Conservation (phyloP, 2,797 vertebrate genomes). For the Ciconia nigra region DNA sequence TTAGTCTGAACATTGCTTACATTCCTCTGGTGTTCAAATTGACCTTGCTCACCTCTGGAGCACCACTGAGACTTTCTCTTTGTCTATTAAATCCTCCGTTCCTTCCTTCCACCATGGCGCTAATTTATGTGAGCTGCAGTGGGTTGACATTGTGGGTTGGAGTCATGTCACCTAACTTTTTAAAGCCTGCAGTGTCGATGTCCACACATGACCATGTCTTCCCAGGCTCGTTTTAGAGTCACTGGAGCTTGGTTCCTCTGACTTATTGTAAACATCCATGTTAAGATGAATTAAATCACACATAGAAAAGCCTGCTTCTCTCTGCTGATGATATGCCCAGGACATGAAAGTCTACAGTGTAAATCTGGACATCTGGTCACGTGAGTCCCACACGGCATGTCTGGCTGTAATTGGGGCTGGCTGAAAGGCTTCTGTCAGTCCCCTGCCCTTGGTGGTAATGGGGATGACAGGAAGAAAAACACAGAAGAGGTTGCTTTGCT, state of each 20-base stretch:
- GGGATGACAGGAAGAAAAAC: neutral
- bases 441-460: neutral
- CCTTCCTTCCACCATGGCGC: neutral
- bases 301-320: neutral
- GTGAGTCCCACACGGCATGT: neutral
- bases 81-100: neutral
- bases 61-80: neutral
- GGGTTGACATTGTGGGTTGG: neutral
- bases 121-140: neutral
- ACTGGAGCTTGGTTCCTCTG: neutral
- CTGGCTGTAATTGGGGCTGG: neutral
- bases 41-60: neutral
- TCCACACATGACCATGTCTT: fast-evolving
- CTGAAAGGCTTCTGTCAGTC: neutral
- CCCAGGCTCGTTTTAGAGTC: neutral
- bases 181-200: neutral
- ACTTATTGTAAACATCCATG: neutral
- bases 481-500: neutral
- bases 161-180: neutral
- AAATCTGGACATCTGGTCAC: neutral
- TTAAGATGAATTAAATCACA: neutral
- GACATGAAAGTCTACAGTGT: neutral
- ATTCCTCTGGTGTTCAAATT: neutral
- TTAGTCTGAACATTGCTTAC: neutral
- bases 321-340: neutral